These are phyloP conservation scores for Listronotus bonariensis DNA, from an alignment of 1,140 invertebrate genomes.

Conservation along the genomic window DNA sequence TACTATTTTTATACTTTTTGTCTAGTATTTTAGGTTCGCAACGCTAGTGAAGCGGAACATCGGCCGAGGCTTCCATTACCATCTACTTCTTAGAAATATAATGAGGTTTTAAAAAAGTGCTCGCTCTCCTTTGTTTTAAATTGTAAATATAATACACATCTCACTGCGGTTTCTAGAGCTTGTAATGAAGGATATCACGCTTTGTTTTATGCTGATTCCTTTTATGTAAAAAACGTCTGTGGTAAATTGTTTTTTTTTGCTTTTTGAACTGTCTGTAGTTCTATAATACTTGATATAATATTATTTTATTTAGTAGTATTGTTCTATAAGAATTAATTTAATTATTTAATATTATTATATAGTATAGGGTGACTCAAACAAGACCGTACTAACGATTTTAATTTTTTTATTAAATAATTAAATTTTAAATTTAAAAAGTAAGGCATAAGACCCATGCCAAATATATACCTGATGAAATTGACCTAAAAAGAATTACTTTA, in stretches of 20 bases:
- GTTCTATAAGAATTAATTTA: too few relatives aligned
- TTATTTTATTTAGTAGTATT: too few relatives aligned
- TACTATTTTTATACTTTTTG: constrained; percentile 14
- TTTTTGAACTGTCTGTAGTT: too few relatives aligned
- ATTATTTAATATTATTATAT: too few relatives aligned
- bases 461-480: too few relatives aligned
- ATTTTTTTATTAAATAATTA: too few relatives aligned
- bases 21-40: constrained; percentile 20
- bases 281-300: too few relatives aligned
- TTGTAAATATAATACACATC: constrained; percentile 37
- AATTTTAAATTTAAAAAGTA: too few relatives aligned
- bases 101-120: constrained; percentile 29
- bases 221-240: constrained; percentile 19
- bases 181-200: constrained; percentile 29
- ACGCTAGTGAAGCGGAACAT: constrained; percentile 27
- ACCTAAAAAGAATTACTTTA: too few relatives aligned
- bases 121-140: constrained; percentile 27
- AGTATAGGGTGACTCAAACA: too few relatives aligned
- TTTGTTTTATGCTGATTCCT: constrained; percentile 23
- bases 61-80: constrained; percentile 24
- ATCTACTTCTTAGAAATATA: constrained; percentile 32
- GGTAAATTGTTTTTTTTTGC: constrained; percentile 25
- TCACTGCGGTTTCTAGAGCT: constrained; percentile 29
- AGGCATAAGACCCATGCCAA: too few relatives aligned
- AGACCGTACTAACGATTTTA: too few relatives aligned